These are phyloP conservation scores for Aphodius granarius DNA, from an alignment of 2,888 invertebrate species.

Conservation along the genomic window DNA sequence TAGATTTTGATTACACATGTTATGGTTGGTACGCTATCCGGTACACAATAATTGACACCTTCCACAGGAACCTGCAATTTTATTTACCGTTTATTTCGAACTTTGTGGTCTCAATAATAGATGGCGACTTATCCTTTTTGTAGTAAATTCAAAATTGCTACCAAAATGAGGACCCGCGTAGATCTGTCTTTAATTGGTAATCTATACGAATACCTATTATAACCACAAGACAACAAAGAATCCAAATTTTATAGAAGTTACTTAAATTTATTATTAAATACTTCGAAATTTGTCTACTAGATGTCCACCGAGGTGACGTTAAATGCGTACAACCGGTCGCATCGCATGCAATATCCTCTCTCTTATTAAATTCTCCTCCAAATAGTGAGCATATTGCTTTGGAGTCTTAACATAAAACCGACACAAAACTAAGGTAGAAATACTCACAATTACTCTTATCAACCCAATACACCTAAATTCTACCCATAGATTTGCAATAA, in stretches of 20 bases:
- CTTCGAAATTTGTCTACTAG: background rate
- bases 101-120: background rate
- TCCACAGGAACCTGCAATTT: background rate
- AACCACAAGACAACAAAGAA: background rate
- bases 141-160: no score
- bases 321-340: background rate
- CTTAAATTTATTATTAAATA: background rate
- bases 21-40: background rate
- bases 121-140: no score
- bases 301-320: background rate
- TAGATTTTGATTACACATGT: conserved; percentile 3
- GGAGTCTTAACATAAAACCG: background rate
- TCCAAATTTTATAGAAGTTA: background rate
- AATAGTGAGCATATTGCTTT: background rate
- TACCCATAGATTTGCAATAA: background rate
- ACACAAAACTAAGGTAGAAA: background rate
- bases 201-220: no score
- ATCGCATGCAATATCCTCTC: background rate
- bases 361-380: background rate
- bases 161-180: no score
- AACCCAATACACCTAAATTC: background rate
- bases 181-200: no score
- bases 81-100: background rate
- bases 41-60: background rate
- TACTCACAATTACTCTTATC: background rate